Conservation (phyloP, 2,113 vertebrate genomes). For the Lophius piscatorius region DNA sequence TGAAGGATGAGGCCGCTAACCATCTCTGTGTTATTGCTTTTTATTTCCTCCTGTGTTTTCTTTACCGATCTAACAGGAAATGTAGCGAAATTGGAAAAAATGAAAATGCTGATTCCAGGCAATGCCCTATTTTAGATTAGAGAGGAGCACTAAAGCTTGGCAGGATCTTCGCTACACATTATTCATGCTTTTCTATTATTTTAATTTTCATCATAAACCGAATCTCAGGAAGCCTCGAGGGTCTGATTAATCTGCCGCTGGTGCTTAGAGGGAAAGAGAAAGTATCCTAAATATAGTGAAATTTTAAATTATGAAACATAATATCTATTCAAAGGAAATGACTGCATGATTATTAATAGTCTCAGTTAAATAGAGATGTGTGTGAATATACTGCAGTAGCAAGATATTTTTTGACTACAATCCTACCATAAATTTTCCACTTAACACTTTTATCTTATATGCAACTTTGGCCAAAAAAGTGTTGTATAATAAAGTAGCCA, state of each 20-base stretch:
- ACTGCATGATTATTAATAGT: slow-evolving; percentile 25
- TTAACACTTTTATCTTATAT: too few species aligned
- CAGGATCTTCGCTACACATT: slow-evolving; percentile 15
- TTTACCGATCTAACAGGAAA: slow-evolving; percentile 19
- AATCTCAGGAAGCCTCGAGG: background rate
- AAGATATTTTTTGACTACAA: too few species aligned
- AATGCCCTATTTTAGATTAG: slow-evolving; percentile 32
- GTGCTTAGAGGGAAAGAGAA: slow-evolving; percentile 23
- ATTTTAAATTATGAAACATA: slow-evolving; percentile 11
- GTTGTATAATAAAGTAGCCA: too few species aligned
- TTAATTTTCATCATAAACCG: slow-evolving; percentile 26
- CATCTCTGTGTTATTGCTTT: slow-evolving; percentile 35
- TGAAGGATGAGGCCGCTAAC: slow-evolving; percentile 53
- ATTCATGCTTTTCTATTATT: slow-evolving; percentile 56
- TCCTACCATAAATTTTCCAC: too few species aligned
- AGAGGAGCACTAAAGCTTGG: slow-evolving; percentile 15
- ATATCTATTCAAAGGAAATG: slow-evolving; percentile 4
- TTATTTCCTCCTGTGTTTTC: slow-evolving; percentile 31
- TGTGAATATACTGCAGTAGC: background rate
- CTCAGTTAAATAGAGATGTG: background rate
- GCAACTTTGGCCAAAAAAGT: too few species aligned
- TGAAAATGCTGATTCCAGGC: slow-evolving; percentile 36
- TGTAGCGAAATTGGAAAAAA: slow-evolving; percentile 9
- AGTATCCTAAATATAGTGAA: background rate
- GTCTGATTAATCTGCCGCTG: slow-evolving; percentile 19